phyloP scores from a whole-genome alignment of 2,113 vertebrate species.

The Apaloderma vittatum region DNA sequence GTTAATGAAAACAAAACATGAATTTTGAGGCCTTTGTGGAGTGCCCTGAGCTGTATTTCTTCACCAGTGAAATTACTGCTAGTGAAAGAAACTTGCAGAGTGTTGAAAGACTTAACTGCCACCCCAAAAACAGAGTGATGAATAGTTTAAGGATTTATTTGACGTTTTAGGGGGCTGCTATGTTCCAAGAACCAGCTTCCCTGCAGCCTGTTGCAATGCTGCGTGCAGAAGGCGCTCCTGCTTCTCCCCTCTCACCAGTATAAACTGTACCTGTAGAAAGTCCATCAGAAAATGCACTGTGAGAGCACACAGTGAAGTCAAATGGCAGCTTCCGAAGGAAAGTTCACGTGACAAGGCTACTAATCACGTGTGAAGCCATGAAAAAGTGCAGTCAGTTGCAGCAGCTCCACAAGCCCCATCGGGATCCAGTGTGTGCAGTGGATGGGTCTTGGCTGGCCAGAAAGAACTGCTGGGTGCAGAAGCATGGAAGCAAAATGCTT shows the following conservation, averaged over 20 bases:
- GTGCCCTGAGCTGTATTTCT: conserved; percentile 65
- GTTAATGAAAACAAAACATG: conserved; percentile 66
- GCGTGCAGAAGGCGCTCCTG: background rate
- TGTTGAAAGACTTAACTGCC: conserved; percentile 72
- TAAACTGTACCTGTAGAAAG: background rate
- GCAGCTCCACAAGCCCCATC: background rate
- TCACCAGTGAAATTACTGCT: conserved; percentile 48
- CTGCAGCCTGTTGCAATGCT: background rate
- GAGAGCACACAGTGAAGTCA: background rate
- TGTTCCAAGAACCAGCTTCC: conserved; percentile 28
- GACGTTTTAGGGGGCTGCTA: conserved; percentile 57
- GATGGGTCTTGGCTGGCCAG: background rate
- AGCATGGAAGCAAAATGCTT: background rate
- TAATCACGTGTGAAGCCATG: background rate
- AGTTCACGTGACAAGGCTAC: background rate
- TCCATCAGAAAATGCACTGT: background rate
- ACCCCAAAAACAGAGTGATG: conserved; percentile 71
- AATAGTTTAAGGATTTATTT: conserved; percentile 69
- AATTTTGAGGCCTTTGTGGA: conserved; percentile 42
- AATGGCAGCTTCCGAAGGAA: background rate
- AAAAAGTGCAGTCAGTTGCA: too few species aligned
- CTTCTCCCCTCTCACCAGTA: background rate
- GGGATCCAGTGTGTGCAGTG: accelerated
- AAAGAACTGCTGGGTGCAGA: accelerated
- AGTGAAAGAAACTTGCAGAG: conserved; percentile 47